Evolutionary conservation across 2,797 vertebrate species (phyloP), one percentile per base, ranked within the genome.

Genomic region (Coccyzus lansbergi): DNA sequence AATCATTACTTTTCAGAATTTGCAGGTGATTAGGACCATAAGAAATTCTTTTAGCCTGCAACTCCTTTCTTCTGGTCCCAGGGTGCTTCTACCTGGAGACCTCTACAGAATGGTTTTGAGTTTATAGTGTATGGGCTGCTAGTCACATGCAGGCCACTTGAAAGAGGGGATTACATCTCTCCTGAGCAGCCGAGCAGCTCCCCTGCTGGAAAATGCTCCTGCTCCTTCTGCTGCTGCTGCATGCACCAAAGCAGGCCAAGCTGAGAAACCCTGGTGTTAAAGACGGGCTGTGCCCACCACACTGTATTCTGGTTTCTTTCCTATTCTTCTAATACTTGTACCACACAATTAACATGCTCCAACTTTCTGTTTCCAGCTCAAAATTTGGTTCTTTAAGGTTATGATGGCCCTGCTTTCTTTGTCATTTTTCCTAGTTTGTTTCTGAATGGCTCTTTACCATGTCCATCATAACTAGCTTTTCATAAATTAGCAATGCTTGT

Each of bases 91-190:
- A 14, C 13, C 5, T 4, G 51, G 18, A 87, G 28, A 19, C 0
- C 0, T 59, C 19, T 79, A 36, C 36, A 53, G 68, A 60, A 40
- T 48, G 15, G 25, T 44, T 15, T 51, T 59, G 33, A 28, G 40
- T n/a, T 31, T 38, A 16, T 2, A 17, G 25, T 25, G 10, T 0
- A 1, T 6, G 25, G 52, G 25, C 20, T 70, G 34, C 33, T 24
- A 2, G 25, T 29, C 17, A 8, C 8, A 5, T 18, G 15, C 15
- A 36, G 22, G 38, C 19, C 55, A 29, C 36, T 72, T 58, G 63
- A 31, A 26, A 40, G 16, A 33, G 18, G n/a, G 8, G 13, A 59
- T 55, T 64, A 18, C 16, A 10, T 48, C 1, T 3, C 69, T 13
- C 40, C 29, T 34, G 31, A 22, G 83, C 76, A 49, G 42, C 55